Conservation (phyloP, 1,140 invertebrate species). For the Penaeus japonicus region DNA sequence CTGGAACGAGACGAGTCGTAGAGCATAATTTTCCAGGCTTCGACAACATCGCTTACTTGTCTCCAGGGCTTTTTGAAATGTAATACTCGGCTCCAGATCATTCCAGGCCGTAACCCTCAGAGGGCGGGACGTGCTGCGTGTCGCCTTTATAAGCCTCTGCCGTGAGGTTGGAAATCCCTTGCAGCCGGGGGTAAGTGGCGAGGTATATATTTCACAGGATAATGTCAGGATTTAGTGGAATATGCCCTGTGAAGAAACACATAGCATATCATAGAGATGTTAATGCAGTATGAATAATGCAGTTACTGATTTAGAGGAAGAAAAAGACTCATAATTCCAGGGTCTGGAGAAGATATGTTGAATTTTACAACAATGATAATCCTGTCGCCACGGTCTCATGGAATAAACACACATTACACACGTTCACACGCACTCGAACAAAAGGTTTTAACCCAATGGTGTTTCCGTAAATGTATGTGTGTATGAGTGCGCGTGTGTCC, state of each 20-base stretch:
- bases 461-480: too few species aligned
- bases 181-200: not conserved
- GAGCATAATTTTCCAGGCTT: constrained; percentile 13
- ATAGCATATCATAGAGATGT: constrained; percentile 45
- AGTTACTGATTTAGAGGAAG: constrained; percentile 26
- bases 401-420: too few species aligned
- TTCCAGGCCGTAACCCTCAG: not conserved
- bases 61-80: constrained; percentile 50
- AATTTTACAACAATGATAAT: not conserved
- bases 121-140: not conserved
- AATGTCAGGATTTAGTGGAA: constrained; percentile 44
- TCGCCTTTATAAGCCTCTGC: not conserved
- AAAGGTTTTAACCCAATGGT: too few species aligned
- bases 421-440: too few species aligned
- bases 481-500: too few species aligned
- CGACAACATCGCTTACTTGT: constrained; percentile 41
- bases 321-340: constrained; percentile 4
- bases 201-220: constrained; percentile 6
- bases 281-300: constrained; percentile 47
- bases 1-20: not conserved
- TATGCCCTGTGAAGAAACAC: constrained; percentile 35
- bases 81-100: constrained; percentile 34
- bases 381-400: not conserved
- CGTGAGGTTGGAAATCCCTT: not conserved
- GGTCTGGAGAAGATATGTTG: not conserved